Base-by-base conservation (phyloP, 2,888 invertebrate species). In the Dermolepida albohirtum region DNA sequence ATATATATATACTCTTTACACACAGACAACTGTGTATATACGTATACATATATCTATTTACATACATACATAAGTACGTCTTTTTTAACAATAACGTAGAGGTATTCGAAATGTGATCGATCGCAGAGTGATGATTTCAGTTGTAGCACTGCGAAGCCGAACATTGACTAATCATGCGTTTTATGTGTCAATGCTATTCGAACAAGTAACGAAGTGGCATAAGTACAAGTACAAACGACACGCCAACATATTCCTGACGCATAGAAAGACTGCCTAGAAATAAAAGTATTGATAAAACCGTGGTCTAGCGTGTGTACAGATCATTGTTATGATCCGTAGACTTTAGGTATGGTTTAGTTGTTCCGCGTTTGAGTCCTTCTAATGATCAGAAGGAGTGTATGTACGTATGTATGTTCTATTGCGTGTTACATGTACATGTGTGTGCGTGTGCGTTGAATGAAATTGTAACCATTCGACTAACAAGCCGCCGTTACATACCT, bases 151-250 rank as follows among this genome's bases (percentile, higher is more conserved):
- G 55, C 41, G 59, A 59, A 40, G 34, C 10, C 34, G 34, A 34
- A 44, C 43, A 43, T 29, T 47, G 59, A 62, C 47, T 62, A 62
- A 62, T 62, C 47, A 47, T 34, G 47, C 59, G 59, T 34, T 62
- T 62, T 47, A 12, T 47, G 16, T 62, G 59, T 62, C 59, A 62
- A 62, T 62, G 59, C 59, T 62, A 62, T 62, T 62, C 59, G 59
- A 62, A 62, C 47, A 62, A 62, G 59, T 62, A 59, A 62, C 59
- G 47, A 62, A 47, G 59, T 62, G 47, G 59, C 59, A 62, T 62
- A 47, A 49, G 59, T 62, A 62, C 59, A 62, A 62, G 59, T 62
- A 62, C 59, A 62, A 62, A 62, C 59, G 59, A 34, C 47, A 62
- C 59, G 59, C 59, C 59, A 62, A 62, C 59, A 62, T 62, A 62